Conservation (phyloP, 1,140 invertebrate species). For the Nephotettix cincticeps region DNA sequence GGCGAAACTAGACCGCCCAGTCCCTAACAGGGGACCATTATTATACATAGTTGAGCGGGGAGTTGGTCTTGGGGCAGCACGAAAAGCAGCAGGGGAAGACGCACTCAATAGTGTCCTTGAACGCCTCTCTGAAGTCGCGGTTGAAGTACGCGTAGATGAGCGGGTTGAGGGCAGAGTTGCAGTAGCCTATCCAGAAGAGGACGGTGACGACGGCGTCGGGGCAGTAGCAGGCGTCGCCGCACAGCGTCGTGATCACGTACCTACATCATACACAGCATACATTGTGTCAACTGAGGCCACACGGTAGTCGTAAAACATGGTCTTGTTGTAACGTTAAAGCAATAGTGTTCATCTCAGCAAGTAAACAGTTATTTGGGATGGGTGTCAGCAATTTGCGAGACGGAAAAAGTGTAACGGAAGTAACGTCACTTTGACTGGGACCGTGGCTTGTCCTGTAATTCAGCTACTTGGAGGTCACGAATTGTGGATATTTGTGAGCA, state of each 20-base stretch:
- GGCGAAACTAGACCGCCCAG: not conserved
- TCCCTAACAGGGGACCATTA: not conserved
- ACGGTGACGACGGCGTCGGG: constrained; percentile 79
- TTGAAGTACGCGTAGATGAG: constrained; percentile 99
- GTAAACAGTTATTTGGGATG: too few species aligned
- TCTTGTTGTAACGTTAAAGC: too few species aligned
- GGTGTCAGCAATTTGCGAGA: too few species aligned
- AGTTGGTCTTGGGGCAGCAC: constrained; percentile 46
- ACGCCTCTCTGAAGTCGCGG: constrained; percentile 94
- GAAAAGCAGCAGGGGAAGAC: constrained; percentile 72
- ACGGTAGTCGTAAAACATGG: too few species aligned
- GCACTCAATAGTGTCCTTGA: constrained; percentile 89
- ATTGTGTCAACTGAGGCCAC: too few species aligned
- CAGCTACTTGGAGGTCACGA: too few species aligned
- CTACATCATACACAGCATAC: constrained; percentile 45
- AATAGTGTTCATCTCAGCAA: too few species aligned
- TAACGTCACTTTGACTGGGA: too few species aligned
- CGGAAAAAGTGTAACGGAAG: too few species aligned
- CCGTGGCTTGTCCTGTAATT: too few species aligned
- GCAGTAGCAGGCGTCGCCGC: constrained; percentile 75
- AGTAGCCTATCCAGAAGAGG: constrained; percentile 83
- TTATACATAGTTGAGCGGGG: constrained; percentile 36
- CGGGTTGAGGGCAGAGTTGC: constrained; percentile 96
- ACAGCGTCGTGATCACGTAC: constrained; percentile 86
- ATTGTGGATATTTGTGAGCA: too few species aligned